Conservation (phyloP, 2,113 vertebrate species). For the Physeter macrocephalus region DNA sequence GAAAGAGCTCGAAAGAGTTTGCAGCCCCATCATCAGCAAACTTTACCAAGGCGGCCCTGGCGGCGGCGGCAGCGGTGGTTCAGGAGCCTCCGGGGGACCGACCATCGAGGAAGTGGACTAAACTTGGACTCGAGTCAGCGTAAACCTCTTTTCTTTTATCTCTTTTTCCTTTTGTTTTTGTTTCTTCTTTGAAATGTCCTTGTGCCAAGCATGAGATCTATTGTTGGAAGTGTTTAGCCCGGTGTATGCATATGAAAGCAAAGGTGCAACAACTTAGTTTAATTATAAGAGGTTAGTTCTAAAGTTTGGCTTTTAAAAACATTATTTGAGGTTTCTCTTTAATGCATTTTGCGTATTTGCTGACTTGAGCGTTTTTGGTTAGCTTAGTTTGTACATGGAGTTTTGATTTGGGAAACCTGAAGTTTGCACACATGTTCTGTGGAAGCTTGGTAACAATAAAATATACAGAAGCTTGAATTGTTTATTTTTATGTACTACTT, state of each 20-base stretch:
- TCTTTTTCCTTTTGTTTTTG: neutral
- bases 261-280: conserved; percentile 75
- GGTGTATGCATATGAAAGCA: conserved; percentile 75
- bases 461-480: conserved; percentile 66
- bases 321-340: conserved; percentile 77
- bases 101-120: conserved; percentile 89
- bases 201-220: conserved; percentile 74
- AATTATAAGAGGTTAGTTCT: conserved; percentile 77
- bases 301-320: conserved; percentile 74
- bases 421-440: conserved; percentile 65
- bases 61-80: conserved; percentile 61
- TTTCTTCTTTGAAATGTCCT: conserved; percentile 76
- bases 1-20: conserved; percentile 87
- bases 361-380: conserved; percentile 61
- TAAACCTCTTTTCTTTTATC: conserved; percentile 75
- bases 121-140: conserved; percentile 65
- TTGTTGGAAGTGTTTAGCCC: conserved; percentile 74
- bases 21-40: conserved; percentile 87
- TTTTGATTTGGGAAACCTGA: conserved; percentile 43
- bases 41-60: conserved; percentile 83
- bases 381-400: conserved; percentile 58
- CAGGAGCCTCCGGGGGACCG: conserved; percentile 77
- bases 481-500: conserved; percentile 53
- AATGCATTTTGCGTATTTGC: conserved; percentile 66
- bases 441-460: conserved; percentile 78